Base-by-base conservation (phyloP, 2,797 vertebrate genomes). In the Hylomyscus alleni region DNA sequence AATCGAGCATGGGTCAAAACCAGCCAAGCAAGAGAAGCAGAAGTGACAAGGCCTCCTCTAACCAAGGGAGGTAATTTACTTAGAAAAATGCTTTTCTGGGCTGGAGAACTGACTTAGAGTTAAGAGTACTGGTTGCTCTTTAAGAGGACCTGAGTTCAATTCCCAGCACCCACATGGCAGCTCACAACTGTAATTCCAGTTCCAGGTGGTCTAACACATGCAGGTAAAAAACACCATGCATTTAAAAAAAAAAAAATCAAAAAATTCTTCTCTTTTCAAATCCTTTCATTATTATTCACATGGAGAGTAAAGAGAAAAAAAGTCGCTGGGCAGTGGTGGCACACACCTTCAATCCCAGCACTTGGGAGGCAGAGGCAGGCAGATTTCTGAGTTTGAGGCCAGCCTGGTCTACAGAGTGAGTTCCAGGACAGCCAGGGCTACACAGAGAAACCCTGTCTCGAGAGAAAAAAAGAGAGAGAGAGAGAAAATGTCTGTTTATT, bases 221-320 rank as follows among this genome's bases (percentile, higher is more conserved):
- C 75, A 76, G 75, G 75, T 13, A 47, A 76, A 76, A 26, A 12
- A n/a, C n/a, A 76, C 40, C 40, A 47, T 76, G 73, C 12, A 47
- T n/a, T n/a, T n/a, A 37, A 13, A 72, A 72, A 40, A 13, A 76
- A 76, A 44, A 15, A 47, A 6, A 26, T 15, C 2, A 2, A 47
- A 40, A 31, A 67, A 34, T 26, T 11, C 7, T 85, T 77, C 83
- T 90, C 54, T 65, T 89, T 95, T 93, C 37, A 93, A 93, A 78
- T 52, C 34, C 76, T 81, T 80, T 54, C 60, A 69, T 7, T 94
- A n/a, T 62, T 81, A 31, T 65, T 95, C 69, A 73, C 65, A 60
- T 29, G 72, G 62, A 96, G 94, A 97, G 31, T n/a, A 92, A 91
- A 89, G 26, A 97, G 93, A 90, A 96, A 91, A n/a, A n/a, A n/a